Base-by-base conservation (phyloP, 2,113 vertebrate genomes). In the Urocitellus parryii region DNA sequence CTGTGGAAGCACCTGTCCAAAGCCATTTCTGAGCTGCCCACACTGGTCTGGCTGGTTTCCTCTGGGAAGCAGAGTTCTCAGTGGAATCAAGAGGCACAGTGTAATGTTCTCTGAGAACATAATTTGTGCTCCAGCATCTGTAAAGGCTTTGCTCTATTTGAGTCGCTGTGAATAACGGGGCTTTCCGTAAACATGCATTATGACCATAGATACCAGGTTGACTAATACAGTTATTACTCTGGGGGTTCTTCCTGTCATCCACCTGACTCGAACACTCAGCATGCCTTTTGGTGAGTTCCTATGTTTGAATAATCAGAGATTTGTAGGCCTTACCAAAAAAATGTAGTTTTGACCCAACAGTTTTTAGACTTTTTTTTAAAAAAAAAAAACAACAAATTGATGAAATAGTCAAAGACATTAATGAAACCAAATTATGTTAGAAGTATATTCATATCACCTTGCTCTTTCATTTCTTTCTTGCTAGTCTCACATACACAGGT, bases 341-440 rank as follows among this genome's bases (percentile, higher is more conserved):
- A 51, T 39, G 13, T 39, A 8, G 17, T 93, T 95, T 93, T 80
- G 63, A 91, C 48, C 87, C 37, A 61, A 51, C 16, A n/a, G 7
- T 25, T 91, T 96, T 96, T 81, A 45, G 45, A 45, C 45, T 51
- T 51, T 74, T 53, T 68, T 68, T 77, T n/a, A n/a, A 11, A 77
- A 91, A 27, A 45, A 45, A 42, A 42, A 42, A 42, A 42, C 42
- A n/a, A 42, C 8, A 65, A 78, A 9, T 73, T n/a, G 76, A 81
- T 72, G 29, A 90, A 78, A 53, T 88, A 68, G 16, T 81, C 4
- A 72, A 67, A 93, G 58, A 91, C 56, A 82, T 16, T 37, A 10
- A 78, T 97, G 95, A 97, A 98, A 96, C 82, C 79, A 98, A 97
- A 98, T 98, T 93, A 90, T 67, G 74, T 96, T 97, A 97, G 97